A percentile compares a stretch with the other conserved stretches of the same genome.
These are phyloP conservation scores for Drosophila setosimentum DNA, from an alignment of 2,888 invertebrate genomes.

Conservation along the genomic window DNA sequence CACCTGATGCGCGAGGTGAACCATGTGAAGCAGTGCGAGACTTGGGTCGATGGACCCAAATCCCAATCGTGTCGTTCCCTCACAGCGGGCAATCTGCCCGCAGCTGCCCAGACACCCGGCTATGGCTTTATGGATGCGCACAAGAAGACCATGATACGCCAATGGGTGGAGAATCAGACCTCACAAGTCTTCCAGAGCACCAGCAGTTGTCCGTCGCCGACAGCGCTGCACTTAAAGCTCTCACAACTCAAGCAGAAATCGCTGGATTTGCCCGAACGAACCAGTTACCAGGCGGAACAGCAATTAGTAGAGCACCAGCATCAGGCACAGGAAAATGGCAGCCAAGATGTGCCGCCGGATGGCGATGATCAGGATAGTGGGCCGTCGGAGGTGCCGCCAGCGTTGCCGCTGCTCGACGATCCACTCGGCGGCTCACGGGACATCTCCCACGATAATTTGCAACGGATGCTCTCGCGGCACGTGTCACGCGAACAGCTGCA, in stretches of 20 bases:
- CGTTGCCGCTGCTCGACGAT: constrained; percentile 91
- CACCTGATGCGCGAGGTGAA: constrained; percentile 92
- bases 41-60: constrained; percentile 98
- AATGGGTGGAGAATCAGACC: constrained; percentile 97
- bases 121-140: constrained; percentile 97
- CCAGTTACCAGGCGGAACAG: constrained; percentile 84
- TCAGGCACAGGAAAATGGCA: constrained; percentile 35
- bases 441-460: constrained; percentile 93
- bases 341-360: constrained; percentile 84
- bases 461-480: constrained; percentile 86
- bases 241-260: constrained; percentile 88
- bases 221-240: constrained; percentile 86
- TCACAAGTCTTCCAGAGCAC: constrained; percentile 89
- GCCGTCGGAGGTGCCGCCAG: constrained; percentile 93
- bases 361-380: constrained; percentile 91
- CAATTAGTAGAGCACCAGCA: constrained; percentile 75
- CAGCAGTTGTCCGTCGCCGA: constrained; percentile 84
- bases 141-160: constrained; percentile 96
- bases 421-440: constrained; percentile 92
- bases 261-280: constrained; percentile 74
- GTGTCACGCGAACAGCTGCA: constrained; percentile 89
- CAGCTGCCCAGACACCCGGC: constrained; percentile 85
- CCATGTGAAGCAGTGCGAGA: constrained; percentile 93
- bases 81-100: constrained; percentile 83
- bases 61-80: constrained; percentile 87